Base-by-base conservation (phyloP, 2,888 invertebrate genomes). In the Pogonocherus hispidulus region DNA sequence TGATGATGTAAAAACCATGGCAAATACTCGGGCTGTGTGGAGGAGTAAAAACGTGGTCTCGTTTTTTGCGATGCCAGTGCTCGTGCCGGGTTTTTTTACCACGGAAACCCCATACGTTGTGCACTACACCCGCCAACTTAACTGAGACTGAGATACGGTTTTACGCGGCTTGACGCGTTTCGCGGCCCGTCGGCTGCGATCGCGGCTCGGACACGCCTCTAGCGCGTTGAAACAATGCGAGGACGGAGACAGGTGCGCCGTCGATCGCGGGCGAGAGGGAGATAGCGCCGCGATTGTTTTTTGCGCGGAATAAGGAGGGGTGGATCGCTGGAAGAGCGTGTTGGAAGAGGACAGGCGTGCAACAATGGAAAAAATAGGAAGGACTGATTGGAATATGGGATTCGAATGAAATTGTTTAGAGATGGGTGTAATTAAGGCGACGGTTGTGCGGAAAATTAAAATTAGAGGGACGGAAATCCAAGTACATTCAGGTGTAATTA, bases 191-290 rank as follows among this genome's bases (percentile, higher is more conserved):
- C 69, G 71, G 71, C 69, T 23, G 71, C 70, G 46, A 67, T 74
- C 78, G 78, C 71, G 56, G 14, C 20, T 5, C 63, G 68, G 73
- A 72, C 72, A 75, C 80, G 77, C 80, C 80, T 68, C 71, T 69
- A 62, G 66, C 67, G 71, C 67, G 69, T 63, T 70, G 71, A 77
- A 75, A 78, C 77, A 77, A 77, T 76, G 77, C 74, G 63, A 63
- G 9, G 55, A 68, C 62, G 54, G 71, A 72, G 74, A 77, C 64
- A 70, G 73, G 71, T 63, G 66, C 59, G 69, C 66, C 64, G 65
- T 32, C n/a, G 5, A 32, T n/a, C 14, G 66, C 67, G 75, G 59
- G 74, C 67, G 70, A 65, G 73, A 76, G 71, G 56, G 76, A 78
- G 76, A 75, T 63, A 71, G 74, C 64, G 56, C 41, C 56, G 63